phyloP scores from a whole-genome alignment of 2,113 vertebrate genomes.

The Etheostoma spectabile region DNA sequence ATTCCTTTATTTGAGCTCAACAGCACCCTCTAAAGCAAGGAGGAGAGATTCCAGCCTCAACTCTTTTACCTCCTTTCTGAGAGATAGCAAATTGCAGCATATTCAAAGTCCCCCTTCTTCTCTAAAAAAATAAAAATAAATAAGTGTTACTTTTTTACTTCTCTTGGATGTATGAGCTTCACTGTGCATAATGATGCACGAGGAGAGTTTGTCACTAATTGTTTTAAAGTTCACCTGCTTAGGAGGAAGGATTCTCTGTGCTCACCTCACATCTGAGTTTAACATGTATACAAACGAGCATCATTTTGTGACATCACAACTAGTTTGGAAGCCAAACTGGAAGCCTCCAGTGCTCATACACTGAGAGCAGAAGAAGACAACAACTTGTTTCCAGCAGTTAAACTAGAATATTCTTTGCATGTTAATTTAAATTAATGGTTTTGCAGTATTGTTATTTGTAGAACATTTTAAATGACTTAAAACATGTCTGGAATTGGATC shows the following conservation, averaged over 20 bases:
- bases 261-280: background rate
- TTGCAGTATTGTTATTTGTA: background rate
- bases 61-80: background rate
- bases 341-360: background rate
- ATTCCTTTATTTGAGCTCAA: slow-evolving; percentile 15
- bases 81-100: background rate
- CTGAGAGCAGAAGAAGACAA: background rate
- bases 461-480: background rate
- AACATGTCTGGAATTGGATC: background rate
- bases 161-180: background rate
- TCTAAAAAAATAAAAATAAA: background rate
- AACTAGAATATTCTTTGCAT: background rate
- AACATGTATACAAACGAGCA: background rate
- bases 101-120: background rate
- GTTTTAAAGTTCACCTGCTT: background rate
- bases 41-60: slow-evolving; percentile 12
- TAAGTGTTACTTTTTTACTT: background rate
- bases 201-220: background rate
- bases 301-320: background rate
- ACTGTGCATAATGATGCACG: background rate
- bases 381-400: background rate
- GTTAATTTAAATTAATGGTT: background rate
- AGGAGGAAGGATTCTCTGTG: background rate
- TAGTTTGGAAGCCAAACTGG: too few species aligned
- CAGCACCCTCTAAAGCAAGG: slow-evolving; percentile 50